Evolutionary conservation across 2,888 invertebrate genomes (phyloP).

Genomic region (Eurytoma adleriae): DNA sequence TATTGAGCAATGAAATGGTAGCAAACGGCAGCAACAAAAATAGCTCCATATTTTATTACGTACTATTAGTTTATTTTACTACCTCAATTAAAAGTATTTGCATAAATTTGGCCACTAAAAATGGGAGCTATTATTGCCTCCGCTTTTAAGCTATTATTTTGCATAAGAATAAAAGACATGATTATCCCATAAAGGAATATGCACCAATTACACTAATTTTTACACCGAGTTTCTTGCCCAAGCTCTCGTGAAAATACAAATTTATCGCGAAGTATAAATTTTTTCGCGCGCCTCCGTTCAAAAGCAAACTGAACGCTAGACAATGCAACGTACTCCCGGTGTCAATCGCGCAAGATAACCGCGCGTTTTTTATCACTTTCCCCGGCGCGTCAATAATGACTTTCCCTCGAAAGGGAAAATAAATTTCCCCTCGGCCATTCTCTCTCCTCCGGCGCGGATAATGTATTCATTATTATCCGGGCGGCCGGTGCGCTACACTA

Average conservation of each 20-base stretch:
- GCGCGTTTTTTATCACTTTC: conserved; percentile 33
- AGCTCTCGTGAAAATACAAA: too few relatives aligned
- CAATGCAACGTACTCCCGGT: background rate
- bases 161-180: background rate
- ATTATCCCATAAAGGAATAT: background rate
- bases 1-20: conserved; percentile 13
- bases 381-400: conserved; percentile 17
- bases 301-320: too few relatives aligned
- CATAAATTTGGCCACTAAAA: conserved; percentile 6
- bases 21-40: conserved; percentile 3
- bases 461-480: conserved; percentile 31
- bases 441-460: background rate
- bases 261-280: too few relatives aligned
- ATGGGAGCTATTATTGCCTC: conserved; percentile 1
- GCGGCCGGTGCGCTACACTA: background rate
- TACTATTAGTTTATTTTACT: background rate
- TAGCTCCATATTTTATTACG: conserved; percentile 1
- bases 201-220: background rate
- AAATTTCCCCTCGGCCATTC: conserved; percentile 8
- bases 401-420: conserved; percentile 38
- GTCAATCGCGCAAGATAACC: background rate
- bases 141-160: background rate
- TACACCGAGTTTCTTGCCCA: background rate
- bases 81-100: conserved; percentile 6
- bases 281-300: too few relatives aligned